Evolutionary conservation across 2,797 vertebrate species (phyloP), one percentile per base, ranked within the genome.

Genomic region (Syndactyla subalaris): DNA sequence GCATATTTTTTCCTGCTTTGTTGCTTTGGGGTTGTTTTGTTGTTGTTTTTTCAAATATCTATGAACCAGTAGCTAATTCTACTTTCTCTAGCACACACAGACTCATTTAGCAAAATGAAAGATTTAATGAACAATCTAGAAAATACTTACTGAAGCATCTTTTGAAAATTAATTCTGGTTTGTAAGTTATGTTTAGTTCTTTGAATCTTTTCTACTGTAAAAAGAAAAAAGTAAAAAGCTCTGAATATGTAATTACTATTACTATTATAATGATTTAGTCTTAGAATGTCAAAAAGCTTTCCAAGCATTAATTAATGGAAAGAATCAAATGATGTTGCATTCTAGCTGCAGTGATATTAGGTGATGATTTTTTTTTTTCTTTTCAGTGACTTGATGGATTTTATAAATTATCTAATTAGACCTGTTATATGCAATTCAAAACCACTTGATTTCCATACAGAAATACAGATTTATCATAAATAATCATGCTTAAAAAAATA

Each of bases 231-330:
- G 13, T 55, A 41, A 76, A 93, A 85, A 76, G 30, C 48, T 83
- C 68, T 81, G 77, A 88, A 85, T 88, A 66, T 62, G 19, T 92
- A 78, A 88, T 95, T 91, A 82, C 82, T 93, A 83, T 95, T 91
- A 74, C 79, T 92, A 76, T 87, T 95, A 85, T 80, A 87, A 77
- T 32, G 83, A 57, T 80, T 85, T 83, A 85, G 54, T 51, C 43
- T 81, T 87, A 58, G 75, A 77, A 77, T 87, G 59, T 83, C 63
- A 85, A 85, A 92, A 94, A 74, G 13, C 52, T 88, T 96, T 93
- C 61, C 36, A 96, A 94, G 70, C 49, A 55, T 67, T 89, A 86
- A 93, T 85, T 92, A 85, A 89, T 88, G 32, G 51, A 88, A 95
- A 77, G 55, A 96, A 91, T 83, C 30, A 85, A 93, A 93, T 38